Conservation (phyloP, 1,140 invertebrate species). For the Papilio aristodemus region DNA sequence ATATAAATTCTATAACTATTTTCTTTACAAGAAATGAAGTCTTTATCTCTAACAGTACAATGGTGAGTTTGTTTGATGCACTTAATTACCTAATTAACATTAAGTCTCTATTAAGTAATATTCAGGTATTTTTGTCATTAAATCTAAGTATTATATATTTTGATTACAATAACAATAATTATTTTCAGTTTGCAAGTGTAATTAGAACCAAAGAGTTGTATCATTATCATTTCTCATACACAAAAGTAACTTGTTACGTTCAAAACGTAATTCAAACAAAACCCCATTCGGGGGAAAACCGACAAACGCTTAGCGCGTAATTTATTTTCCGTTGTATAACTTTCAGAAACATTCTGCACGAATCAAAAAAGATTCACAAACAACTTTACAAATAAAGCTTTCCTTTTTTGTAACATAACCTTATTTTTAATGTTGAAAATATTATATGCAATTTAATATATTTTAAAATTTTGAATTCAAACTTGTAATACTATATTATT, state of each 20-base stretch:
- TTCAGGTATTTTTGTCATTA: too few relatives aligned
- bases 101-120: too few relatives aligned
- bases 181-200: background rate
- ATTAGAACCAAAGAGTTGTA: background rate
- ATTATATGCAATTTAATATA: too few relatives aligned
- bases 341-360: conserved; percentile 7
- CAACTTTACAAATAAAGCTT: conserved; percentile 13
- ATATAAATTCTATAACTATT: too few relatives aligned
- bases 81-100: too few relatives aligned
- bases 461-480: too few relatives aligned
- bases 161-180: background rate
- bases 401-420: too few relatives aligned
- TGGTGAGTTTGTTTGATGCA: too few relatives aligned
- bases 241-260: conserved; percentile 12
- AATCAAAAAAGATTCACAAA: conserved; percentile 15
- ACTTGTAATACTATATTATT: too few relatives aligned
- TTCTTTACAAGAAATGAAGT: too few relatives aligned
- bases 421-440: too few relatives aligned
- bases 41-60: too few relatives aligned
- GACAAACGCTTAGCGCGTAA: conserved; percentile 1
- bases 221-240: background rate
- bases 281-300: background rate
- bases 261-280: conserved; percentile 17
- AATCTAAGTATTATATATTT: background rate
- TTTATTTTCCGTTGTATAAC: conserved; percentile 13